phyloP scores from a whole-genome alignment of 1,140 invertebrate species.

The Megalopta genalis region DNA sequence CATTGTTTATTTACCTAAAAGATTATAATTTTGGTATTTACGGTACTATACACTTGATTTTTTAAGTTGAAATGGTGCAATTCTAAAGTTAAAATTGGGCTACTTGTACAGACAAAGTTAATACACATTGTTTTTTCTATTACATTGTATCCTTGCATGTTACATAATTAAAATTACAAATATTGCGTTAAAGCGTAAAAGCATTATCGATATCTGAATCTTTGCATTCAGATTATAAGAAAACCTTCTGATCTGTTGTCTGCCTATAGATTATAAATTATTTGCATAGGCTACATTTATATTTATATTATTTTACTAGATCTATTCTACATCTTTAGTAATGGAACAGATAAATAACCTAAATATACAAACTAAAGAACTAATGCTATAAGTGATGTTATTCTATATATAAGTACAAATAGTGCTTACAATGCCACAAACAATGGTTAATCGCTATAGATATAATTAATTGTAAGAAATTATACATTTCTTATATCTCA shows the following conservation, averaged over 20 bases:
- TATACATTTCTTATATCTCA: neutral
- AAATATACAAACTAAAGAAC: neutral
- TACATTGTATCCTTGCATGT: neutral
- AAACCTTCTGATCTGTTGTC: neutral
- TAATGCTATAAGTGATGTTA: neutral
- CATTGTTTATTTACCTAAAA: constrained; percentile 7
- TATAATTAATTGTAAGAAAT: neutral
- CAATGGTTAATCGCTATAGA: neutral
- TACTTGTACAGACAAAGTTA: neutral
- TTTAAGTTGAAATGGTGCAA: neutral
- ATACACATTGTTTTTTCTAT: neutral
- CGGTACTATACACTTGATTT: neutral
- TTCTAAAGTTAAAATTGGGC: neutral
- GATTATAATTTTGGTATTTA: constrained; percentile 12
- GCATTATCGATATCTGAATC: neutral
- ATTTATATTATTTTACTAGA: neutral
- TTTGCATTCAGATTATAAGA: neutral
- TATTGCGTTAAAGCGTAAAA: constrained; percentile 22
- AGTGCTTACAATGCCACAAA: neutral
- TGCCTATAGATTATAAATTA: neutral
- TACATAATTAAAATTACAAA: constrained; percentile 53
- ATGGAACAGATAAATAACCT: neutral
- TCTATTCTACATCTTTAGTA: neutral
- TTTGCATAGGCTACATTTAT: neutral
- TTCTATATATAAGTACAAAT: neutral